A percentile compares a stretch with the other conserved stretches of the same genome.
Conservation (phyloP, 2,888 invertebrate genomes). For the Anoplius nigerrimus region DNA sequence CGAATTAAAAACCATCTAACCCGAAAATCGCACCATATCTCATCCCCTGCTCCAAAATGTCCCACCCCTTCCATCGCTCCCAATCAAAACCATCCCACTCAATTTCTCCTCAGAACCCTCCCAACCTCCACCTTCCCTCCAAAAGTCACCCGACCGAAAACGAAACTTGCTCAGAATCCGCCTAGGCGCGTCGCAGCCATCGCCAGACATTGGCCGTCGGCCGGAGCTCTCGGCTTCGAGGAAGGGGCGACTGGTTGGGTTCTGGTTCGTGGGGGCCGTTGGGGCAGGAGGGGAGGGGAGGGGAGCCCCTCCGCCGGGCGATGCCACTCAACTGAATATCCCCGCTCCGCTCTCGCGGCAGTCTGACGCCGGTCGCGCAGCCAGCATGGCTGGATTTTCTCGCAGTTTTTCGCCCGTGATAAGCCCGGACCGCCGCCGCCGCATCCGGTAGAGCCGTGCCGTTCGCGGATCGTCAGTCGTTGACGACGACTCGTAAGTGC, state of each 20-base stretch:
- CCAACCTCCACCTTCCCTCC: too few species aligned
- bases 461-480: conserved; percentile 15
- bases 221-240: background rate
- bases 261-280: background rate
- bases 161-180: too few species aligned
- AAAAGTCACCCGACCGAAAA: too few species aligned
- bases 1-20: too few species aligned
- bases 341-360: conserved; percentile 63
- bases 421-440: too few species aligned
- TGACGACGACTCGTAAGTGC: background rate
- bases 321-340: conserved; percentile 57
- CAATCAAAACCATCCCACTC: too few species aligned
- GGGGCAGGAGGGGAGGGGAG: conserved; percentile 9
- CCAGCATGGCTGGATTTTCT: conserved; percentile 62
- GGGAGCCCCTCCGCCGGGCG: conserved; percentile 49
- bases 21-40: too few species aligned
- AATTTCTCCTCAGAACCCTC: too few species aligned
- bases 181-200: too few species aligned
- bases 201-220: background rate
- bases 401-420: conserved; percentile 50
- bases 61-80: too few species aligned
- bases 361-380: conserved; percentile 73
- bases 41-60: too few species aligned
- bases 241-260: background rate
- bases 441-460: conserved; percentile 13